Base-by-base conservation (phyloP, 2,113 vertebrate species). In the Actenoides hombroni region DNA sequence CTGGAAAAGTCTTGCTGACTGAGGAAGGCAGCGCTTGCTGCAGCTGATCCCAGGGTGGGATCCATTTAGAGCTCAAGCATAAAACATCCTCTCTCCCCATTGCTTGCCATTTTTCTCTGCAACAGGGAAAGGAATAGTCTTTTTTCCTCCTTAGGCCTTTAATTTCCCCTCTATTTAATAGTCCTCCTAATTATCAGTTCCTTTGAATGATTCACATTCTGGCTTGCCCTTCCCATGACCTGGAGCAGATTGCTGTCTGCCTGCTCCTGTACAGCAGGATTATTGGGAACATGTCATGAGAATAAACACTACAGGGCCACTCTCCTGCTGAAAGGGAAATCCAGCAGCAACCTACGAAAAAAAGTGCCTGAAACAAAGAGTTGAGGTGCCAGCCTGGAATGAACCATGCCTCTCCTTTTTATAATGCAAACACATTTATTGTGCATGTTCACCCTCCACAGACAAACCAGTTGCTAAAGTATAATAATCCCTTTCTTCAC, bases 1-100 rank as follows among this genome's bases (percentile, higher is more conserved):
- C 92, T 96, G 83, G 79, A 94, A 71, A 90, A 96, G 86, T 75
- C 91, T 96, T 88, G 86, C 92, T 87, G 78, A 79, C 92, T 87
- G 78, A 79, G 88, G 78, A 85, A 82, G 53, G 82, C 85, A 88
- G 63, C 15, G 63, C 79, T 64, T 42, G 71, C 91, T 95, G 94
- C 92, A 87, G 90, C 90, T 91, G 70, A 95, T 82, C 56, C 74
- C 87, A 82, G 78, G 94, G 28, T 42, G 57, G 70, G 87, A 94
- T 75, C 84, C 87, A 63, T 91, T 95, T 84, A 82, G 69, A 91
- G 84, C 87, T 89, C 33, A 2, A 79, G 85, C 51, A 91, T 49
- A 71, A 96, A 93, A 80, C 60, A 68, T 25, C 77, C 68, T 51
- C 70, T 53, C 51, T 77, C 86, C 31, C 92, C 23, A 20, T 9